Base-by-base conservation (phyloP, 2,797 vertebrate genomes). In the Labroides dimidiatus region DNA sequence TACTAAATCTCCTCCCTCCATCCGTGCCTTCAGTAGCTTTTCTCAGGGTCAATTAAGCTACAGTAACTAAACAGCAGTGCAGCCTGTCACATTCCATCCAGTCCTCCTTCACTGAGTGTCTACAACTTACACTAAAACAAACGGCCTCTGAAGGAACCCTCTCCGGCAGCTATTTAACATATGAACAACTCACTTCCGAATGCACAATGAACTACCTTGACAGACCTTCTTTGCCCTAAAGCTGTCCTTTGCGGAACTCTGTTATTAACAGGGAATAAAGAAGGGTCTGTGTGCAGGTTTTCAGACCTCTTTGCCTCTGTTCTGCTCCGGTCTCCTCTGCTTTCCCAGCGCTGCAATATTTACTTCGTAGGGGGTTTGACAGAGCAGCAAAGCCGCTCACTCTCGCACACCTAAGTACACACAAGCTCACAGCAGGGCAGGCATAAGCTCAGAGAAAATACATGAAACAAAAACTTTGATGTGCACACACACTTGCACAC, bases 101-200 rank as follows among this genome's bases (percentile, higher is more conserved):
- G 75, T 84, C 67, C 74, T 7, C 23, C 76, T 39, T 78, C 70
- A 58, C 39, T 90, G 89, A 94, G 88, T 77, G 86, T 88, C 89
- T 89, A 82, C 89, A 87, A 92, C 89, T 87, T 93, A 85, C 86
- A 86, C 90, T 93, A 90, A 91, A 93, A 91, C 87, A 90, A 93
- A 84, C 70, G 67, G 75, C 88, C 90, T 88, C 80, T 87, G 86
- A 92, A 91, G 84, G 84, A 90, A 17, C 73, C 84, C 65, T 47
- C 85, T 91, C 85, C 81, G 82, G 80, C 88, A 90, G 92, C 78
- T 84, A 93, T 92, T 49, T 89, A 90, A 76, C 91, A 91, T 81
- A 87, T 93, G 91, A 94, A 95, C 89, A 66, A 90, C 89, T 82
- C 81, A 82, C 91, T 91, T 93, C 89, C 89, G 72, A 67, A 57